Percentiles rank a stretch among this genome's conserved stretches.
phyloP scores from a whole-genome alignment of 2,888 invertebrate genomes.

The Caradrina kadenii region DNA sequence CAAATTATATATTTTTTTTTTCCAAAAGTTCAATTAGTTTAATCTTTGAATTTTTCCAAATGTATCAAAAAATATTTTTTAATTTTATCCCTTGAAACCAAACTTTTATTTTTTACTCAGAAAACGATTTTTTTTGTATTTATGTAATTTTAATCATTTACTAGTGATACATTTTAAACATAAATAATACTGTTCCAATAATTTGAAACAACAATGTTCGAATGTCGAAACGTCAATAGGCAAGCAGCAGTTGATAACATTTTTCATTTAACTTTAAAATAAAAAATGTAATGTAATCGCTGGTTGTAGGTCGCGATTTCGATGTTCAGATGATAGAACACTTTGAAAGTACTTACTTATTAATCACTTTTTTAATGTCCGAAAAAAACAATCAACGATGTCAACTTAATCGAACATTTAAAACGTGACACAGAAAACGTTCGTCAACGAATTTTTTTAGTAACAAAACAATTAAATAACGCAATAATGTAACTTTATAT shows the following conservation, averaged over 20 bases:
- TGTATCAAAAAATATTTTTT: no score
- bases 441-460: conserved; percentile 78
- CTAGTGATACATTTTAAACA: background rate
- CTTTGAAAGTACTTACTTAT: conserved; percentile 38
- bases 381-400: conserved; percentile 28
- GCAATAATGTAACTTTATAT: conserved; percentile 76
- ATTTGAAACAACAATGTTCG: conserved; percentile 6
- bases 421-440: conserved; percentile 58
- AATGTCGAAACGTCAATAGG: background rate
- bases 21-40: background rate
- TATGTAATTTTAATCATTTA: background rate
- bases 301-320: conserved; percentile 72
- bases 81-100: no score
- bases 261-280: conserved; percentile 71
- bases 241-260: conserved; percentile 41
- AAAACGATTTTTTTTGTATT: no score
- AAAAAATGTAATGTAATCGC: conserved; percentile 90
- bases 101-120: background rate
- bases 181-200: background rate
- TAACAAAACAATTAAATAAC: conserved; percentile 81
- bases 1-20: background rate
- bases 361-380: conserved; percentile 47
- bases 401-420: conserved; percentile 48
- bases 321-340: conserved; percentile 48
- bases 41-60: background rate